Conservation (phyloP, 2,888 invertebrate genomes). For the Calephelis perditalis region DNA sequence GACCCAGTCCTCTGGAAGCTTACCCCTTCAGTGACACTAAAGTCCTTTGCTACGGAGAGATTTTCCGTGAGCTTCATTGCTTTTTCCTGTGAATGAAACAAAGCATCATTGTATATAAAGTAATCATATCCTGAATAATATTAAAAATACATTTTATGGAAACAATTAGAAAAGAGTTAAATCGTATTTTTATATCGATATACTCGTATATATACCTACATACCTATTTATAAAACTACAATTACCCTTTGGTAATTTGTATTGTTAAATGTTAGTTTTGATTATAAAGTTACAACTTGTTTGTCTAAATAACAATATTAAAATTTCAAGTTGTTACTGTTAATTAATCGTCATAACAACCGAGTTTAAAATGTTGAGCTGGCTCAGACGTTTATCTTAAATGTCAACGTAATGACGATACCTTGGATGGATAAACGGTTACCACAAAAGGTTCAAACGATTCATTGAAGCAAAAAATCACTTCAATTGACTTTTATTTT, state of each 20-base stretch:
- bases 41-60: conserved; percentile 60
- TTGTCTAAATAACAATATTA: no score
- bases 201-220: no score
- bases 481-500: neutral
- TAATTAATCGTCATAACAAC: no score
- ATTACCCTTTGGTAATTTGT: no score
- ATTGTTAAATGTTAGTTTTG: no score
- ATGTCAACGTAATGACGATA: neutral
- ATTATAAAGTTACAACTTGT: no score
- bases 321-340: no score
- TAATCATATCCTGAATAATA: no score
- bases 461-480: conserved; percentile 4
- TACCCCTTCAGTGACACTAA: conserved; percentile 60
- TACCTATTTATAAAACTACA: no score
- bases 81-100: conserved; percentile 55
- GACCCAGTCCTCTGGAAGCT: conserved; percentile 61
- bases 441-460: conserved; percentile 2
- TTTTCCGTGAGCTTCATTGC: conserved; percentile 70
- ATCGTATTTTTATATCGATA: no score
- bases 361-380: neutral
- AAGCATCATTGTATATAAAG: conserved; percentile 2
- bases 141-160: no score
- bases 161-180: no score
- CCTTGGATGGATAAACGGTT: neutral
- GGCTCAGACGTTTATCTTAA: neutral